Conservation (phyloP, 2,797 vertebrate species). For the Anguilla anguilla region DNA sequence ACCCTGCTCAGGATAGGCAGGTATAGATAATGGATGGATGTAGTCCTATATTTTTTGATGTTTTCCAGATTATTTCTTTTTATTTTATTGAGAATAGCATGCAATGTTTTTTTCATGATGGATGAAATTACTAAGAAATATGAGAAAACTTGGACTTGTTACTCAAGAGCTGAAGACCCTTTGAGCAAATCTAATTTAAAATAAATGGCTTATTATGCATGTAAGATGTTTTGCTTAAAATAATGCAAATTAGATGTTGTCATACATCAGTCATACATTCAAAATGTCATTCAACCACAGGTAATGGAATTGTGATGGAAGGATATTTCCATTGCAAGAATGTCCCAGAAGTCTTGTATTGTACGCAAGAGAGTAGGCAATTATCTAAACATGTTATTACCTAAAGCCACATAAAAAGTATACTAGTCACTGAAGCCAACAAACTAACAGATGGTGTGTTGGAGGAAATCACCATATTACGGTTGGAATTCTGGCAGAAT, state of each 20-base stretch:
- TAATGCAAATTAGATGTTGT: background rate
- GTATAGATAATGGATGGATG: too few species aligned
- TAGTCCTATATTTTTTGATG: background rate
- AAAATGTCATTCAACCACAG: background rate
- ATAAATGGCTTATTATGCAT: background rate
- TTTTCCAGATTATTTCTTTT: background rate
- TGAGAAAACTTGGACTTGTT: too few species aligned
- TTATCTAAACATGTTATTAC: conserved; percentile 21
- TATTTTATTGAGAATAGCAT: background rate
- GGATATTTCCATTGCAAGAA: background rate
- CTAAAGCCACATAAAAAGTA: conserved; percentile 28
- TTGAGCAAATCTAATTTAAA: background rate
- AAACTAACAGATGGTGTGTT: conserved; percentile 24
- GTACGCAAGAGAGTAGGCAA: background rate
- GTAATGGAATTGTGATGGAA: background rate
- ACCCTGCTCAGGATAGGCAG: too few species aligned
- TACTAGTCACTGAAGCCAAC: background rate
- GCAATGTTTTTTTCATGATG: background rate
- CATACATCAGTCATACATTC: background rate
- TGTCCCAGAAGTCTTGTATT: background rate
- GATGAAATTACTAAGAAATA: too few species aligned
- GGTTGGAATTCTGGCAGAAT: conserved; percentile 20
- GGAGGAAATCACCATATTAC: conserved; percentile 28
- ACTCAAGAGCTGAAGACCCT: background rate
- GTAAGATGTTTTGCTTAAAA: background rate